Conservation (phyloP, 1,140 invertebrate species). For the Hydropsyche tenuis region DNA sequence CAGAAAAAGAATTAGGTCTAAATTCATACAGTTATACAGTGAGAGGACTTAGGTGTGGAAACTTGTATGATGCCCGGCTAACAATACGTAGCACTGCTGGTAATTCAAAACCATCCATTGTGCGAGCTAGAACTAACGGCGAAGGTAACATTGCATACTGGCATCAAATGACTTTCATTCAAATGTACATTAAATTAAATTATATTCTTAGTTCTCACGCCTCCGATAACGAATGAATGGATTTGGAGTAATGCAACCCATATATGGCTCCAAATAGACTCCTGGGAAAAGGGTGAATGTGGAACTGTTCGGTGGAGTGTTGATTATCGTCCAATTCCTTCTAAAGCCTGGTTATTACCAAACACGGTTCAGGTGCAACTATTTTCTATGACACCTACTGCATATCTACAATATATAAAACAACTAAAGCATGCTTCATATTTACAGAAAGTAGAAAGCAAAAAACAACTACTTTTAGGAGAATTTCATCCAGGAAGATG, state of each 20-base stretch:
- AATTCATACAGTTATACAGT: constrained; percentile 31
- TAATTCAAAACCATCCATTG: constrained; percentile 37
- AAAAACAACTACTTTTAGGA: constrained; percentile 58
- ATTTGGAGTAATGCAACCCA: constrained; percentile 61
- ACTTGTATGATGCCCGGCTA: constrained; percentile 40
- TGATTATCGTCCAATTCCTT: constrained; percentile 57
- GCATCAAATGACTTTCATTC: no score
- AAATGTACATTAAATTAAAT: not conserved
- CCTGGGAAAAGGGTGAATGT: constrained; percentile 62
- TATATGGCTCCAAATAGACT: constrained; percentile 58
- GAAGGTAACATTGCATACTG: constrained; percentile 41
- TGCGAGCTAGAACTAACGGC: constrained; percentile 39
- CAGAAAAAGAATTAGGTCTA: constrained; percentile 29
- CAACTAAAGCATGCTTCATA: no score
- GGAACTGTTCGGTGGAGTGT: constrained; percentile 58
- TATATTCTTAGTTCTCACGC: constrained; percentile 56
- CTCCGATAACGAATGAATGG: constrained; percentile 60
- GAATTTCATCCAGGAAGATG: constrained; percentile 78
- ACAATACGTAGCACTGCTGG: constrained; percentile 39
- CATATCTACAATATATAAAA: no score
- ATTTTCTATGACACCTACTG: no score
- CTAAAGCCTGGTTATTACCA: constrained; percentile 50
- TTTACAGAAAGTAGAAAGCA: constrained; percentile 34
- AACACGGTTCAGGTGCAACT: constrained; percentile 32
- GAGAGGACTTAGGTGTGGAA: constrained; percentile 40